Evolutionary conservation across 2,888 invertebrate species (phyloP), one percentile per base, ranked within the genome.

Genomic region (Drosophila monieri): DNA sequence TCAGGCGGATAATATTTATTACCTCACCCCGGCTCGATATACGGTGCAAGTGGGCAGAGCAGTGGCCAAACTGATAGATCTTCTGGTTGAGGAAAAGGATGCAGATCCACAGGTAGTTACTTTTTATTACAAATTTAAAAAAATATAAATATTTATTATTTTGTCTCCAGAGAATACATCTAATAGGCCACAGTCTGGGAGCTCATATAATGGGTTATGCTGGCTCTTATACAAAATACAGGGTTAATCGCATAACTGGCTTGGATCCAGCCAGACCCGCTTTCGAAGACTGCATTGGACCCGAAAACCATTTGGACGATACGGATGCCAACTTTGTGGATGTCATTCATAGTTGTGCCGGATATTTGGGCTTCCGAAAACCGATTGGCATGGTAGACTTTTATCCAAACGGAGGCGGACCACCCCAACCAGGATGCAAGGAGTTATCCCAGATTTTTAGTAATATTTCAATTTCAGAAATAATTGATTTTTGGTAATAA

Each of bases 321-420:
- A 93, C 92, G 2, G 95, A 96, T 88, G 96, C 95, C 0, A 90
- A 92, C 21, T 96, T 95, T 81, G 96, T 95, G 27, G 96, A 96
- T 86, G 93, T 95, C 0, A 94, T 96, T 53, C 96, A 96, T 84
- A 95, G 95, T 0, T 94, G 94, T 77, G 94, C 93, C 0, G 95
- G 95, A 0, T 91, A 94, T 44, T 92, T 94, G 35, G 95, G 95
- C 0, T 91, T 90, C 56, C 80, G 86, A 5, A 89, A 88, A 21
- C 89, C 95, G 4, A 92, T 95, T 15, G 96, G 96, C 0, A 94
- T 95, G 85, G 94, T 89, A 0, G 96, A 96, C 90, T 96, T 95
- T 87, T 96, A 95, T 91, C 96, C 96, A 0, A 96, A 96, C 88
- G 93, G 94, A 12, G 96, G 96, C 0, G 88, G 86, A 18, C 92